phyloP scores from a whole-genome alignment of 1,140 invertebrate genomes.

The Pogonomyrmex barbatus region DNA sequence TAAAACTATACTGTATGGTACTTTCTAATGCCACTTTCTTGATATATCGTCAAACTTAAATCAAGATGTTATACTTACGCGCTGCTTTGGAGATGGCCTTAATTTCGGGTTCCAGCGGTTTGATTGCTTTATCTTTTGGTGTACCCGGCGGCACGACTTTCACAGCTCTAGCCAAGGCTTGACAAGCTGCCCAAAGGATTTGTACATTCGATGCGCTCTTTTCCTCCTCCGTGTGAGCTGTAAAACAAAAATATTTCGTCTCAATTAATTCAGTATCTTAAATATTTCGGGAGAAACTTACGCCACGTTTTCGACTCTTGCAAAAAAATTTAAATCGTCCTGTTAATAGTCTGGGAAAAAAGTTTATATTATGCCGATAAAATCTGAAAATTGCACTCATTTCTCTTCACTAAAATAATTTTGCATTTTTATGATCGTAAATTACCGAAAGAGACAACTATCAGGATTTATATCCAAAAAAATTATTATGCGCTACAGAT shows the following conservation, averaged over 20 bases:
- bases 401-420: constrained; percentile 37
- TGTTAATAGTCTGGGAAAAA: constrained; percentile 11
- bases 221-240: constrained; percentile 93
- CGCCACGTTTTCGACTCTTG: background rate
- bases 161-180: constrained; percentile 93
- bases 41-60: constrained; percentile 2
- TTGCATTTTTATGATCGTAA: constrained; percentile 44
- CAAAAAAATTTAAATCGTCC: constrained; percentile 42
- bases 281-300: background rate
- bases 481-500: background rate
- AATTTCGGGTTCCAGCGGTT: constrained; percentile 92
- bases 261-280: background rate
- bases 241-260: constrained; percentile 83
- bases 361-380: background rate
- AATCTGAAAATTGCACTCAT: constrained; percentile 6
- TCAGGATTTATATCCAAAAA: constrained; percentile 11
- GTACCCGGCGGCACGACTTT: constrained; percentile 87
- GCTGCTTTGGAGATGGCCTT: constrained; percentile 89
- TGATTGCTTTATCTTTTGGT: constrained; percentile 86
- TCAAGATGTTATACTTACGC: constrained; percentile 85
- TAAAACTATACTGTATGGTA: background rate
- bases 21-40: background rate
- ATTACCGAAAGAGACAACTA: constrained; percentile 34
- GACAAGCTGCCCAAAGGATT: constrained; percentile 96
- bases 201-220: constrained; percentile 93